Percentiles rank a stretch among this genome's conserved stretches.
Conservation (phyloP, 1,140 invertebrate species). For the Drosophila suzukii region DNA sequence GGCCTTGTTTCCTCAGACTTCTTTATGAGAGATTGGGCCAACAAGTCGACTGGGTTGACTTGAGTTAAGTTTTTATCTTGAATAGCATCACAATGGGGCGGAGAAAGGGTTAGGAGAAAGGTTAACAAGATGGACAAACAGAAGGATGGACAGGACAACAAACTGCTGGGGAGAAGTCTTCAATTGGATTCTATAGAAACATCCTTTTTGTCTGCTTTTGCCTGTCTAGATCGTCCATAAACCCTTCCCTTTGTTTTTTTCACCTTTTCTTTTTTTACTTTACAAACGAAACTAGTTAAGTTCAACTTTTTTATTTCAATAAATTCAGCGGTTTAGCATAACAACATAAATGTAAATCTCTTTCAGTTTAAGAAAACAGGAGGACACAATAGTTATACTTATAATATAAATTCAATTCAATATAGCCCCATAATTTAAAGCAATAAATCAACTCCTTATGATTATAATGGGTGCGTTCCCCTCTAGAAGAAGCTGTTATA, state of each 20-base stretch:
- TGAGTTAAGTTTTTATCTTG: constrained; percentile 31
- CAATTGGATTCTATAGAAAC: constrained; percentile 12
- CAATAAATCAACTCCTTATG: too few species aligned
- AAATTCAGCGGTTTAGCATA: too few species aligned
- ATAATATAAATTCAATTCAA: too few species aligned
- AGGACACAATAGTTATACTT: too few species aligned
- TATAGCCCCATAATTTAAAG: too few species aligned
- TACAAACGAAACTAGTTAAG: neutral
- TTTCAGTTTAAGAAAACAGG: too few species aligned
- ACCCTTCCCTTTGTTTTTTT: neutral
- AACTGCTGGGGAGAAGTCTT: neutral
- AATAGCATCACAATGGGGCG: constrained; percentile 10
- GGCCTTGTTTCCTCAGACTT: constrained; percentile 7
- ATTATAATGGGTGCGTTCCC: too few species aligned
- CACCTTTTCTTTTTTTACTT: neutral
- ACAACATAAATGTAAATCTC: too few species aligned
- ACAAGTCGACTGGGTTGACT: constrained; percentile 22
- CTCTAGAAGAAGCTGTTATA: too few species aligned
- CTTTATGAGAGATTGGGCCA: constrained; percentile 25
- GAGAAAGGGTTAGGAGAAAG: neutral
- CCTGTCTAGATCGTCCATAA: constrained; percentile 6
- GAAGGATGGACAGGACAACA: constrained; percentile 18
- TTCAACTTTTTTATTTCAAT: too few species aligned
- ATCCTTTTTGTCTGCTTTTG: constrained; percentile 18
- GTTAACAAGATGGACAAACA: constrained; percentile 41